Evolutionary conservation across 2,888 invertebrate species (phyloP).

Genomic region (Sphinx pinastri): DNA sequence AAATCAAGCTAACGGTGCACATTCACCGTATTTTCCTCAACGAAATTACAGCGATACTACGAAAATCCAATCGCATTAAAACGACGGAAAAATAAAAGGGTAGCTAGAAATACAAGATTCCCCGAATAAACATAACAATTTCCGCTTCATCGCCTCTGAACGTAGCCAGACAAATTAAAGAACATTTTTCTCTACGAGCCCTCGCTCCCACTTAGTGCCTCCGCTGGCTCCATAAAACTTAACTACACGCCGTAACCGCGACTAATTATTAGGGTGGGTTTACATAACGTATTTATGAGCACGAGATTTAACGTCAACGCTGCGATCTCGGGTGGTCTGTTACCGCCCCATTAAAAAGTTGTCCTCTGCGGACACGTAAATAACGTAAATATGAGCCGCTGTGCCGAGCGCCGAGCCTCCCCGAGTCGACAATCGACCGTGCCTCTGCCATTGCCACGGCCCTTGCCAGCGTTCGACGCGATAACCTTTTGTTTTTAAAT

Average conservation of each 20-base stretch:
- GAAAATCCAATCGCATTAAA: conserved; percentile 76
- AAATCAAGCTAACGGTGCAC: conserved; percentile 63
- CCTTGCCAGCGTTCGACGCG: conserved; percentile 26
- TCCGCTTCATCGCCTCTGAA: conserved; percentile 73
- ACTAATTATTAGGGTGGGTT: conserved; percentile 84
- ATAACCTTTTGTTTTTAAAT: conserved; percentile 38
- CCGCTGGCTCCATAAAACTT: conserved; percentile 77
- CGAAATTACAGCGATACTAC: conserved; percentile 54
- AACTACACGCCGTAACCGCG: conserved; percentile 79
- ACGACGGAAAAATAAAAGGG: conserved; percentile 64
- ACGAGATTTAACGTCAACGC: conserved; percentile 77
- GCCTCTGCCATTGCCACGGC: conserved; percentile 10
- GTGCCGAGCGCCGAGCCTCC: conserved; percentile 33
- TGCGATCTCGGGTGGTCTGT: conserved; percentile 80
- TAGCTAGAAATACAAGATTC: conserved; percentile 66
- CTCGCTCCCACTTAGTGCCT: conserved; percentile 64
- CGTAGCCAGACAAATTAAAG: conserved; percentile 77
- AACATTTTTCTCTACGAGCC: conserved; percentile 73
- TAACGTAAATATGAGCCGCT: conserved; percentile 69
- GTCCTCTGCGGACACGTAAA: conserved; percentile 79
- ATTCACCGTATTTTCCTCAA: conserved; percentile 63
- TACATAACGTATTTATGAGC: conserved; percentile 83
- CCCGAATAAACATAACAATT: conserved; percentile 77
- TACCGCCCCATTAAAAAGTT: conserved; percentile 83
- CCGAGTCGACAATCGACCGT: conserved; percentile 42